A percentile compares a stretch with the other conserved stretches of the same genome.
Evolutionary conservation across 2,797 vertebrate species (phyloP).

Genomic region (Erethizon dorsatum): DNA sequence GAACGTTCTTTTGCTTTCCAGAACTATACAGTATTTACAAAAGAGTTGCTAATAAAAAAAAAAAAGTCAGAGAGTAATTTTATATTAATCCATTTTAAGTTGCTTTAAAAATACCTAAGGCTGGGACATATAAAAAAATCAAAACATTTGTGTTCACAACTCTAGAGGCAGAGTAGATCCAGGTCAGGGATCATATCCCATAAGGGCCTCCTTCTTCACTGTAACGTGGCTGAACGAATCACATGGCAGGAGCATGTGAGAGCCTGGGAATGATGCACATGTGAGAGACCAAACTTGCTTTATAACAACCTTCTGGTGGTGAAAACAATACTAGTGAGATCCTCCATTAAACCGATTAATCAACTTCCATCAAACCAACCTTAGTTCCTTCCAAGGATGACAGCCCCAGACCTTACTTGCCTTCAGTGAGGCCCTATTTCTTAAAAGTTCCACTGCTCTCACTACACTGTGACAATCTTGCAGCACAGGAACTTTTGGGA

Average conservation of each 20-base stretch:
- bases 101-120: not conserved
- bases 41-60: not conserved
- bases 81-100: not conserved
- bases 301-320: not conserved
- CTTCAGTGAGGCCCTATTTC: too few species aligned
- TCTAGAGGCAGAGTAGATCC: too few species aligned
- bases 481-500: not conserved
- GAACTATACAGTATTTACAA: not conserved
- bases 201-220: too few species aligned
- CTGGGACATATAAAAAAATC: not conserved
- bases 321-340: not conserved
- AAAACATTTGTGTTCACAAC: not conserved
- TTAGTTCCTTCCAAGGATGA: not conserved
- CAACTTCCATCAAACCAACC: not conserved
- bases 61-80: not conserved
- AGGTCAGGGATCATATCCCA: not conserved
- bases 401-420: too few species aligned
- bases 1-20: not conserved
- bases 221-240: too few species aligned
- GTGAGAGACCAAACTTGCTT: not conserved
- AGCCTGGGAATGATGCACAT: not conserved
- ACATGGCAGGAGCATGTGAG: fast-evolving
- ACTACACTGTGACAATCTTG: not conserved
- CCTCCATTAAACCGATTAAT: not conserved
- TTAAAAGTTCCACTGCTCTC: not conserved